Percentiles rank a stretch among this genome's conserved stretches.
phyloP scores from a whole-genome alignment of 2,113 vertebrate species.

The Otolemur garnettii region DNA sequence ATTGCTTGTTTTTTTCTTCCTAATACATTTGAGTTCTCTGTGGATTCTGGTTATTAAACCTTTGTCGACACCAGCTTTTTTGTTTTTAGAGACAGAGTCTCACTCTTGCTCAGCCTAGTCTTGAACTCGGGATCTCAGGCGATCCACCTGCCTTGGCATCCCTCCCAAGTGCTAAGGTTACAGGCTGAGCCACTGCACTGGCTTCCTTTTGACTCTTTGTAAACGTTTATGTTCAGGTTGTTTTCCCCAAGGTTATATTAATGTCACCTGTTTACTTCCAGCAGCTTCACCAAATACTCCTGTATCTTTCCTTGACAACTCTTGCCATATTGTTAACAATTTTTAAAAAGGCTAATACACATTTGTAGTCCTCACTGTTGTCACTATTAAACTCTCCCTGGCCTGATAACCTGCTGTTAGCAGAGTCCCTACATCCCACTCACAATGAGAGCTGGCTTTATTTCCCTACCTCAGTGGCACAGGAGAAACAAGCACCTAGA shows the following conservation, averaged over 20 bases:
- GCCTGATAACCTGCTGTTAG: background rate
- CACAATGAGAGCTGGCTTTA: rapidly evolving
- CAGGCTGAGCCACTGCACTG: too few species aligned
- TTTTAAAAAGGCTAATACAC: background rate
- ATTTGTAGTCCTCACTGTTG: background rate
- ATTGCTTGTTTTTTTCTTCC: too few species aligned
- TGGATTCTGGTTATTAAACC: too few species aligned
- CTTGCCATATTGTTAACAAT: background rate
- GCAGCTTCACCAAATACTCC: too few species aligned
- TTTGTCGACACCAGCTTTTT: too few species aligned
- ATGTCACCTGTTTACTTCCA: background rate
- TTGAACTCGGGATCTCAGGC: too few species aligned
- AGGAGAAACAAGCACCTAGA: background rate
- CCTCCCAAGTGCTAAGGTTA: too few species aligned
- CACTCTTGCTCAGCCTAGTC: too few species aligned
- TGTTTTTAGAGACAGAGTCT: too few species aligned
- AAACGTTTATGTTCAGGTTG: background rate
- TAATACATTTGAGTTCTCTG: too few species aligned
- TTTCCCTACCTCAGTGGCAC: background rate
- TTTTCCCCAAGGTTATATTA: background rate
- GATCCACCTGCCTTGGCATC: too few species aligned
- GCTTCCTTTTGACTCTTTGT: background rate
- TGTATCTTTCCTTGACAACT: background rate
- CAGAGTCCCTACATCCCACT: background rate
- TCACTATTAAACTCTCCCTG: too few species aligned